Percentiles rank a stretch among this genome's conserved stretches.
Conservation (phyloP, 1,140 invertebrate genomes). For the Camponotus pennsylvanicus region DNA sequence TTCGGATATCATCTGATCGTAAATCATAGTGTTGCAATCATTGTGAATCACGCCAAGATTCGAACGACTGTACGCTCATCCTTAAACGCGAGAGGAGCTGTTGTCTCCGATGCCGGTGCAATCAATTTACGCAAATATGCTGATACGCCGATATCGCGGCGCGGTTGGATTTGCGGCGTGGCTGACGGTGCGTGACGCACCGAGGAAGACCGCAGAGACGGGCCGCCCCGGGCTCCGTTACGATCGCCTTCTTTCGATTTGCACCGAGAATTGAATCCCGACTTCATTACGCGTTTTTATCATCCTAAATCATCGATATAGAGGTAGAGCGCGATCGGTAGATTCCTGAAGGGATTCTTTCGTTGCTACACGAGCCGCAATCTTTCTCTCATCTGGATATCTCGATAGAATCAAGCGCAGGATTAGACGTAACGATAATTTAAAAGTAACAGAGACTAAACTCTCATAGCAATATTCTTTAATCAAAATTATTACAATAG, state of each 20-base stretch:
- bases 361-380: neutral
- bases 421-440: neutral
- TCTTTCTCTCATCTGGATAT: neutral
- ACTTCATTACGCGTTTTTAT: constrained; percentile 68
- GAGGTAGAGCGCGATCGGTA: neutral
- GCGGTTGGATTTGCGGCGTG: constrained; percentile 77
- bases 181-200: constrained; percentile 81
- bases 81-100: constrained; percentile 56
- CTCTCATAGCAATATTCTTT: neutral
- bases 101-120: constrained; percentile 71
- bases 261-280: constrained; percentile 67
- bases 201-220: constrained; percentile 78
- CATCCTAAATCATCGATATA: constrained; percentile 23
- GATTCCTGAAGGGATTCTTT: neutral
- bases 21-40: constrained; percentile 17
- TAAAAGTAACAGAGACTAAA: neutral
- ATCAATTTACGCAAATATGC: constrained; percentile 78
- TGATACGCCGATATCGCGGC: constrained; percentile 68
- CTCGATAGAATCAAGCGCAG: constrained; percentile 22
- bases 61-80: constrained; percentile 41
- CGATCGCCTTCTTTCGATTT: constrained; percentile 72
- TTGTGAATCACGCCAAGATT: neutral
- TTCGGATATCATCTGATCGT: neutral
- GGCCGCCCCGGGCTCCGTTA: constrained; percentile 74
- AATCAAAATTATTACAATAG: neutral